Evolutionary conservation across 1,140 invertebrate genomes (phyloP).

Genomic region (Pseudomyrmex concolor): DNA sequence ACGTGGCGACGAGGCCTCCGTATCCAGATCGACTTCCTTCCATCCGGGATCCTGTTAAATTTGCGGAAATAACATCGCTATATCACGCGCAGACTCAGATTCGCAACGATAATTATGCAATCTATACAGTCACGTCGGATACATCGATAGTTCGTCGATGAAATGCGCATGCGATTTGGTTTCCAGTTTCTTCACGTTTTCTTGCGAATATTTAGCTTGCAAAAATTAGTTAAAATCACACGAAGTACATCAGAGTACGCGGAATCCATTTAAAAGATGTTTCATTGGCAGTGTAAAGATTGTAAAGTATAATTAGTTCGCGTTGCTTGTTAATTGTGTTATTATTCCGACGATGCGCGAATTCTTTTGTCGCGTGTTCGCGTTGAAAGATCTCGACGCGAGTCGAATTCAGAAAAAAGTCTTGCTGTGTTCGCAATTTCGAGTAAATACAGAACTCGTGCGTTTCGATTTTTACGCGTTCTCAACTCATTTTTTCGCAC

Average conservation of each 20-base stretch:
- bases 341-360: not conserved
- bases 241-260: not conserved
- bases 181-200: not conserved
- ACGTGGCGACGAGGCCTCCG: slow-evolving; percentile 48
- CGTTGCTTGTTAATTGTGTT: not conserved
- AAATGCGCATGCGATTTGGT: not conserved
- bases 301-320: slow-evolving; percentile 4
- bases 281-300: not conserved
- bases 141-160: not conserved
- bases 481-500: not conserved
- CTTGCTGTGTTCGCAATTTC: too few species aligned
- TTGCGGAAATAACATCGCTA: slow-evolving; percentile 37
- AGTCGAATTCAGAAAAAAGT: slow-evolving; percentile 6
- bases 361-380: not conserved
- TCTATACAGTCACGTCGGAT: not conserved
- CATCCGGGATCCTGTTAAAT: slow-evolving; percentile 24
- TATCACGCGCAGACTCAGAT: not conserved
- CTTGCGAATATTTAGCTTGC: not conserved
- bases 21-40: slow-evolving; percentile 61
- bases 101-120: not conserved
- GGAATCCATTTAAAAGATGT: not conserved
- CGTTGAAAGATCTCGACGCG: not conserved
- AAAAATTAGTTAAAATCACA: not conserved
- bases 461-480: not conserved
- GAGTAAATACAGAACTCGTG: too few species aligned